phyloP scores from a whole-genome alignment of 2,113 vertebrate genomes.

The Phocoena phocoena region DNA sequence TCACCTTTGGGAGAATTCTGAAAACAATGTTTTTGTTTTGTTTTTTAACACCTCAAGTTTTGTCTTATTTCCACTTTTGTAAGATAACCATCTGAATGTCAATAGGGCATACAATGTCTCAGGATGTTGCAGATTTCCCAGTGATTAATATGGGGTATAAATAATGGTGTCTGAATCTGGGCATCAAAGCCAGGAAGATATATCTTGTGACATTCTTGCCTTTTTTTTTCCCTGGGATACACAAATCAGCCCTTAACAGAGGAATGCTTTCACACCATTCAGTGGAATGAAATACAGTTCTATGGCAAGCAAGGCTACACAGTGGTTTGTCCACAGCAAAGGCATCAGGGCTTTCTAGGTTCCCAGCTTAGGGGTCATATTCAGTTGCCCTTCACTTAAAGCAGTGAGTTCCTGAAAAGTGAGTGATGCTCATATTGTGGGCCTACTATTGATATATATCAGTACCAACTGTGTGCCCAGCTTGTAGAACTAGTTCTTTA shows the following conservation, averaged over 20 bases:
- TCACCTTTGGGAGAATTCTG: background rate
- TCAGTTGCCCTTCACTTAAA: background rate
- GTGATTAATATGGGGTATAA: constrained; percentile 38
- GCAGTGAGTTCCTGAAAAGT: background rate
- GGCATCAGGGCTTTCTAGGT: background rate
- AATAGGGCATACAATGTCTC: background rate
- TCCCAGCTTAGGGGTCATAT: background rate
- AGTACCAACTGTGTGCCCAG: background rate
- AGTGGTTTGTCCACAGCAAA: background rate
- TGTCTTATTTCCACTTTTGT: background rate
- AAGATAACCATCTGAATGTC: constrained; percentile 26
- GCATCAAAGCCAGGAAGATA: constrained; percentile 19
- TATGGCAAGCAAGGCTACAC: background rate
- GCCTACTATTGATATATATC: background rate
- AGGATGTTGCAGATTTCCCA: background rate
- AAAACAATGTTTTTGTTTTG: background rate
- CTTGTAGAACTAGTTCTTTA: background rate
- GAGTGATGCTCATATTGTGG: background rate
- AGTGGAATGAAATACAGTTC: constrained; percentile 6
- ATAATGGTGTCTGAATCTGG: constrained; percentile 39
- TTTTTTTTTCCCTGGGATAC: background rate
- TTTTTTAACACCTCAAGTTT: background rate
- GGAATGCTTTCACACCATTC: background rate
- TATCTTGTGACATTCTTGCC: background rate
- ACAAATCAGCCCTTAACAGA: constrained; percentile 40